A percentile compares a stretch with the other conserved stretches of the same genome.
Evolutionary conservation across 2,888 invertebrate species (phyloP).

Genomic region (Cordilura impudica): DNA sequence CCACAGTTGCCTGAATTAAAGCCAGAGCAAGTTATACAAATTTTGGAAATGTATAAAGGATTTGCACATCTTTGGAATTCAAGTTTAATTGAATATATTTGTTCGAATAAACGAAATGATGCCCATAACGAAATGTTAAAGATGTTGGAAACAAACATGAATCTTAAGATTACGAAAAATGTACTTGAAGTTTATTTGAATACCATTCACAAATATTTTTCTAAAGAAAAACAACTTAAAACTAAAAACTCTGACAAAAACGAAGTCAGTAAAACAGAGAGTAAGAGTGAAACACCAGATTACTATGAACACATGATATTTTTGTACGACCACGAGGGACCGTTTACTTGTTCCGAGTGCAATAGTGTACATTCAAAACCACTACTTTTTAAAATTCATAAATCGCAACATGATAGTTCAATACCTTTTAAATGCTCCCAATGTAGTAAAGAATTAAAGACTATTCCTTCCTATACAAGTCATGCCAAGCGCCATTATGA

Average conservation of each 20-base stretch:
- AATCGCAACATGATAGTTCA: conserved; percentile 51
- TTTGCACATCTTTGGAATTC: conserved; percentile 56
- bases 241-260: neutral
- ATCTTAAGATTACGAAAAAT: conserved; percentile 14
- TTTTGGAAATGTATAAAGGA: conserved; percentile 49
- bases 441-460: conserved; percentile 46
- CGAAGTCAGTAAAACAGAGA: neutral
- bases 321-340: conserved; percentile 51
- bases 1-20: conserved; percentile 26
- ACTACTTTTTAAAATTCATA: conserved; percentile 45
- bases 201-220: conserved; percentile 37
- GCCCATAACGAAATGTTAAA: conserved; percentile 48
- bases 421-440: conserved; percentile 46
- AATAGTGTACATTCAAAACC: conserved; percentile 31
- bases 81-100: conserved; percentile 45
- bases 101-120: conserved; percentile 46
- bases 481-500: conserved; percentile 54
- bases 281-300: neutral
- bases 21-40: conserved; percentile 37
- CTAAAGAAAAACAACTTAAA: conserved; percentile 42
- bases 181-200: conserved; percentile 40
- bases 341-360: conserved; percentile 50
- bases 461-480: conserved; percentile 29
- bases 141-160: conserved; percentile 30
- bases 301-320: conserved; percentile 43